Conservation (phyloP, 1,140 invertebrate genomes). For the Amyelois transitella region DNA sequence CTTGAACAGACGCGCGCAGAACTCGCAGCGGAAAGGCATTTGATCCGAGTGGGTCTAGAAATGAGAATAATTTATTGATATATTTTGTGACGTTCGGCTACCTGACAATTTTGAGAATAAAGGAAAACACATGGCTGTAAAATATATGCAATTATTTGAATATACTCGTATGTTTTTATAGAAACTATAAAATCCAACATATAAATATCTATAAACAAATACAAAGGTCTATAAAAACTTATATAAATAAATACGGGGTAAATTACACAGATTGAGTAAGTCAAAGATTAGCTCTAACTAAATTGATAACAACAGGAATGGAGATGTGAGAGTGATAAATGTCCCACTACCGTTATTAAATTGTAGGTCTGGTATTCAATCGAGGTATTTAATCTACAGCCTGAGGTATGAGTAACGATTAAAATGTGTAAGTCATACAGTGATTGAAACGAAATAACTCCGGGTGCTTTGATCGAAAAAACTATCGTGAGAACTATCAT, state of each 20-base stretch:
- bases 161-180: too few relatives aligned
- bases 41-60: constrained; percentile 90
- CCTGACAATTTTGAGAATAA: too few relatives aligned
- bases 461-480: constrained; percentile 39
- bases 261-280: too few relatives aligned
- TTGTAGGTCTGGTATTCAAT: background rate
- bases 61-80: constrained; percentile 19
- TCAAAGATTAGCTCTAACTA: too few relatives aligned
- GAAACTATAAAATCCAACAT: background rate
- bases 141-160: too few relatives aligned
- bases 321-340: background rate
- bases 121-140: too few relatives aligned
- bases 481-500: constrained; percentile 41
- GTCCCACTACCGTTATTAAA: background rate
- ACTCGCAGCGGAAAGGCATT: constrained; percentile 92
- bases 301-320: background rate
- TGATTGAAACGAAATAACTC: constrained; percentile 33
- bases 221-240: too few relatives aligned
- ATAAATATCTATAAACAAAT: constrained; percentile 4
- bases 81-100: too few relatives aligned
- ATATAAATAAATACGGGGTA: too few relatives aligned
- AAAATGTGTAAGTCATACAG: constrained; percentile 34
- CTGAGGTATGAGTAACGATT: constrained; percentile 19
- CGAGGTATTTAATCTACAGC: constrained; percentile 1
- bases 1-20: constrained; percentile 93